Evolutionary conservation across 1,140 invertebrate species (phyloP).

Genomic region (Halesus radiatus): DNA sequence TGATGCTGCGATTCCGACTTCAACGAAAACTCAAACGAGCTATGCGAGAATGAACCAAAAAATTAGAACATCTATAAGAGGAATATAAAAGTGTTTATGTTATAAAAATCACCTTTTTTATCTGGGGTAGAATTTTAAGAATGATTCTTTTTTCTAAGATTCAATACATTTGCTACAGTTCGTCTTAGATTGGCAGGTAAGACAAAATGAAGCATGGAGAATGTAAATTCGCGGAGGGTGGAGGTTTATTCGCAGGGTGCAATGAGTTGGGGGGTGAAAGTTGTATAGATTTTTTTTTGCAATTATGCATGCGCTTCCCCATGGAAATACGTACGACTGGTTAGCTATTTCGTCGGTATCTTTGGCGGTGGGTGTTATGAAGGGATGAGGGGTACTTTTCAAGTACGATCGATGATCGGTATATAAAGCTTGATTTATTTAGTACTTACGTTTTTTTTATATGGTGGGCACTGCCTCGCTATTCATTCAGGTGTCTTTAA

Average conservation of each 20-base stretch:
- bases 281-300: constrained; percentile 33
- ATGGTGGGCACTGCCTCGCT: too few relatives aligned
- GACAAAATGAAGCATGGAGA: constrained; percentile 34
- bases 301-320: constrained; percentile 21
- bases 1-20: not conserved
- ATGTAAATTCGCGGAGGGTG: constrained; percentile 40
- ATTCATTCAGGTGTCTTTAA: too few relatives aligned
- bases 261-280: not conserved
- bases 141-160: not conserved
- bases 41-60: not conserved
- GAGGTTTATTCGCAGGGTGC: not conserved
- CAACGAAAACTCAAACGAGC: not conserved
- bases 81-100: not conserved
- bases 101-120: not conserved
- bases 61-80: not conserved
- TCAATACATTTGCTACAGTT: constrained; percentile 19
- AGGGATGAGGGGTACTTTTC: not conserved
- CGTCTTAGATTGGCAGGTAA: constrained; percentile 40
- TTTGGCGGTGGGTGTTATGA: constrained; percentile 24
- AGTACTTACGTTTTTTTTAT: not conserved
- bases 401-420: not conserved
- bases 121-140: not conserved
- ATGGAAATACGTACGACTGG: not conserved
- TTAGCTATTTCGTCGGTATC: constrained; percentile 7
- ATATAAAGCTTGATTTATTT: not conserved